phyloP scores from a whole-genome alignment of 1,140 invertebrate species.

The Polypedilum pembai region DNA sequence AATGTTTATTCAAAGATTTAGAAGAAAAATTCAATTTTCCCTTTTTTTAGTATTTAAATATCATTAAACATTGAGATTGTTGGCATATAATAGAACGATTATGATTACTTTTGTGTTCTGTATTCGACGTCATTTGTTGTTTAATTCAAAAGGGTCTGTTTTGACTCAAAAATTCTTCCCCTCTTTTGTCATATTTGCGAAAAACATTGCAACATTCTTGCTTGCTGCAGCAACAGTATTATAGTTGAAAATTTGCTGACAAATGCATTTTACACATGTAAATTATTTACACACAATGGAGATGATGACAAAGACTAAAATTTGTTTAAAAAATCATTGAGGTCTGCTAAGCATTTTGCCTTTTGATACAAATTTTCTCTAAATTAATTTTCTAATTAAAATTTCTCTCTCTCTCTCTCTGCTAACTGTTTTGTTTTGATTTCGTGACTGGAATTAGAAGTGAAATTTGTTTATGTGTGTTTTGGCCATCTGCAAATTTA shows the following conservation, averaged over 20 bases:
- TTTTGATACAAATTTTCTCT: neutral
- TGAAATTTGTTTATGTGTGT: too few species aligned
- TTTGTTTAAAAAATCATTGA: conserved; percentile 1
- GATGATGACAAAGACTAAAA: neutral
- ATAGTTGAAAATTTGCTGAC: conserved; percentile 7
- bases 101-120: neutral
- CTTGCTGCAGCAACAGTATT: neutral
- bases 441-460: conserved; percentile 4
- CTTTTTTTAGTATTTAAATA: neutral
- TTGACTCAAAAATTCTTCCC: neutral
- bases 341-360: too few species aligned
- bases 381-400: too few species aligned
- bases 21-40: neutral
- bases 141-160: neutral
- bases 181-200: neutral
- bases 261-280: conserved; percentile 7
- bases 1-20: neutral
- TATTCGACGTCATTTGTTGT: conserved; percentile 1
- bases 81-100: conserved; percentile 1
- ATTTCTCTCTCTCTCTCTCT: neutral
- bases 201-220: conserved; percentile 9
- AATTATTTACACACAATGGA: neutral
- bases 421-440: neutral
- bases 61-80: conserved; percentile 5
- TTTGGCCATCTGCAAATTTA: conserved; percentile 11